Percentiles rank a stretch among this genome's conserved stretches.
These are phyloP conservation scores for Pseudolaguvia tuberculata DNA, from an alignment of 2,113 vertebrate genomes.

Conservation along the genomic window DNA sequence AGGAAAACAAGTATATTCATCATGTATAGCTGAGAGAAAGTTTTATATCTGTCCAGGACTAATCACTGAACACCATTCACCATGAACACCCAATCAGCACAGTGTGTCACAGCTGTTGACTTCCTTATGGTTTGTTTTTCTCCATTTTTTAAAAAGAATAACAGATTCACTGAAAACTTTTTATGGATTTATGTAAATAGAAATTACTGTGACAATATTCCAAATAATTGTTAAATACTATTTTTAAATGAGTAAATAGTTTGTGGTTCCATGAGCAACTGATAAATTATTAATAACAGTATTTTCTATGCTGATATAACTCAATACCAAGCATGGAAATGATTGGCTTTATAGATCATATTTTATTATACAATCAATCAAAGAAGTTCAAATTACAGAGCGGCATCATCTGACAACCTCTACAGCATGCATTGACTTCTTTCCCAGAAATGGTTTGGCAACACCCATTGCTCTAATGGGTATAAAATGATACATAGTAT, in stretches of 20 bases:
- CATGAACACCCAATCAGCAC: neutral
- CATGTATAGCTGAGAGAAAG: neutral
- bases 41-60: neutral
- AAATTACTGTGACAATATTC: too few species aligned
- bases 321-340: neutral
- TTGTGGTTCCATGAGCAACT: neutral
- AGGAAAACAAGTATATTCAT: neutral
- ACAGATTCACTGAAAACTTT: neutral
- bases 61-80: neutral
- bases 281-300: neutral
- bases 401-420: neutral
- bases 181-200: too few species aligned
- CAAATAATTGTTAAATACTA: neutral
- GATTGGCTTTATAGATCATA: neutral
- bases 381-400: neutral
- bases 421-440: neutral
- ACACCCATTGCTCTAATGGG: neutral
- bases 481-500: neutral
- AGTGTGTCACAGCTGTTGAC: neutral
- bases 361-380: neutral
- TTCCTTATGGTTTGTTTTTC: neutral
- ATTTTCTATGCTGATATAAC: neutral
- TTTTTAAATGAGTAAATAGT: neutral
- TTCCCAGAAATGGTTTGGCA: neutral
- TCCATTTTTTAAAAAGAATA: neutral